A percentile compares a stretch with the other conserved stretches of the same genome.
Conservation (phyloP, 2,113 vertebrate species). For the Toxotes chatareus region DNA sequence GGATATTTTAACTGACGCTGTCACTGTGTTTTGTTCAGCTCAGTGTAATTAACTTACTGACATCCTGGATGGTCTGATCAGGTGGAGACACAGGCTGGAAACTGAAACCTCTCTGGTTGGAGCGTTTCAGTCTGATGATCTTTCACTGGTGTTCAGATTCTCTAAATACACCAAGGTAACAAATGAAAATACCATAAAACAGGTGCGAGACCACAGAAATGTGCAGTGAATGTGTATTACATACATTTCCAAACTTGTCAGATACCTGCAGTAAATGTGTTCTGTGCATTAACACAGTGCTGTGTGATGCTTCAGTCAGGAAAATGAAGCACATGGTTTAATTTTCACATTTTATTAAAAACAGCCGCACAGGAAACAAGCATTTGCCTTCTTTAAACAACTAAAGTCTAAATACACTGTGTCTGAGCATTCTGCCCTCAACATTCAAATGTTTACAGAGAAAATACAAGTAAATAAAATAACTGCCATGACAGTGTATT, state of each 20-base stretch:
- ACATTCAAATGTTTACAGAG: conserved; percentile 27
- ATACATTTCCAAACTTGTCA: neutral
- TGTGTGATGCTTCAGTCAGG: neutral
- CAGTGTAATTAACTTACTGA: too few species aligned
- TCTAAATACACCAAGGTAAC: neutral
- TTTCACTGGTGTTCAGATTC: neutral
- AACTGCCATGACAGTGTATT: conserved; percentile 34
- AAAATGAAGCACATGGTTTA: neutral
- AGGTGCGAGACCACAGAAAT: neutral
- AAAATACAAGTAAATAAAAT: conserved; percentile 35
- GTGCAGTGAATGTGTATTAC: too few species aligned
- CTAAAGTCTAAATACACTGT: conserved; percentile 43
- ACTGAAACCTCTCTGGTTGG: too few species aligned
- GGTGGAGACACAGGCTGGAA: too few species aligned
- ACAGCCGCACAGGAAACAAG: conserved; percentile 24
- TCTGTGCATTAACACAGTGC: neutral
- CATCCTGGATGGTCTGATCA: too few species aligned
- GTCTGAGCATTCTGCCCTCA: conserved; percentile 36
- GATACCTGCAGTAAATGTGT: neutral
- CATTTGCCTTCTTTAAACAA: neutral
- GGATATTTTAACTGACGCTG: too few species aligned
- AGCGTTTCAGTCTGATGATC: neutral
- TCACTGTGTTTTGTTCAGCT: too few species aligned
- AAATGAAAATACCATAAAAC: neutral
- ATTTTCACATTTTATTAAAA: conserved; percentile 63